Evolutionary conservation across 2,797 vertebrate genomes (phyloP).

Genomic region (Spinus pinus): DNA sequence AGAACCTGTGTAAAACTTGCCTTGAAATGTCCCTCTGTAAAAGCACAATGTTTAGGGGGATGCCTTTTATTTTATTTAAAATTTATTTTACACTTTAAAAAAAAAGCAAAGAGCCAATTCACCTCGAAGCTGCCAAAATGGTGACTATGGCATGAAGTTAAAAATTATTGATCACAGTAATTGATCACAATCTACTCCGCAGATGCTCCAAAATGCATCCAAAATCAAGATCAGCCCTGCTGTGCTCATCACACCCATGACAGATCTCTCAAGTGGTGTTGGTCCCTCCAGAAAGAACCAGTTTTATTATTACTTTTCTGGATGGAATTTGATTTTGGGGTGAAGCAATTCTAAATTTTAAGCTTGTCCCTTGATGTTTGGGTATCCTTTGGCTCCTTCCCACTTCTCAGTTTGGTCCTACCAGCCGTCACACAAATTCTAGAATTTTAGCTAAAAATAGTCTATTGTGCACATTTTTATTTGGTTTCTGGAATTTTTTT

Average conservation of each 20-base stretch:
- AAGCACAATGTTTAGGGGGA: slow-evolving; percentile 71
- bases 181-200: background rate
- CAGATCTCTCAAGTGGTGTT: background rate
- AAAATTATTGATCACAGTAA: background rate
- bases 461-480: background rate
- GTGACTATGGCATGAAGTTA: background rate
- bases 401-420: background rate
- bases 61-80: slow-evolving; percentile 78
- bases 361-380: background rate
- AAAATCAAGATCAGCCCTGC: background rate
- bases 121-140: background rate
- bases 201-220: background rate
- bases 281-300: background rate
- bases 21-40: slow-evolving; percentile 77
- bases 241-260: background rate
- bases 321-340: background rate
- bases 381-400: background rate
- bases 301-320: background rate
- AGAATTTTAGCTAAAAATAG: background rate
- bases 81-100: slow-evolving; percentile 66
- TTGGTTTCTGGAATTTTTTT: background rate
- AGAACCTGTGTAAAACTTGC: slow-evolving; percentile 81
- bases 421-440: background rate
- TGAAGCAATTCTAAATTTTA: background rate
- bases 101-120: slow-evolving; percentile 23